phyloP scores from a whole-genome alignment of 37 sponge, comb jelly and placozoan species.

The Aplysina aerophoba region DNA sequence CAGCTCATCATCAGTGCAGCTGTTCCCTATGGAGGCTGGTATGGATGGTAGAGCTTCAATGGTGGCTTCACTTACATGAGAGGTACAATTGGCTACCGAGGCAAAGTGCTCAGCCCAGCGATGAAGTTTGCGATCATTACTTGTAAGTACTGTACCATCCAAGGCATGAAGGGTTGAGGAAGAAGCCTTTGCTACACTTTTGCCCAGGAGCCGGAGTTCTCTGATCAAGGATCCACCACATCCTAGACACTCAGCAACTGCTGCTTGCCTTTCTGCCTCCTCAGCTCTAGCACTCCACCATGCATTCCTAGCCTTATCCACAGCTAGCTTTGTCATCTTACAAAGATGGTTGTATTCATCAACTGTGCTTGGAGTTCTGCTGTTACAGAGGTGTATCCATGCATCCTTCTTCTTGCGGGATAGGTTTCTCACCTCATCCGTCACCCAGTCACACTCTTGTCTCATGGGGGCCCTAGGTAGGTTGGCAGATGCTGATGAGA shows the following conservation, averaged over 20 bases:
- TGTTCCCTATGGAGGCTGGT: background rate
- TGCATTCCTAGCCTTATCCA: constrained; percentile 6
- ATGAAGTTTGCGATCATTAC: background rate
- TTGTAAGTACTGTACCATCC: constrained; percentile 12
- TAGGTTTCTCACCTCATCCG: constrained; percentile 32
- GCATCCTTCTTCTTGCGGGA: constrained; percentile 30
- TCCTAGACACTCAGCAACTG: background rate
- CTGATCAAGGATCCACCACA: constrained; percentile 10
- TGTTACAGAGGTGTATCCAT: constrained; percentile 30
- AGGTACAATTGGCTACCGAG: constrained; percentile 1
- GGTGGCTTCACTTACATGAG: background rate
- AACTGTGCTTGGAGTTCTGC: constrained; percentile 1
- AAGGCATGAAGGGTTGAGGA: constrained; percentile 21
- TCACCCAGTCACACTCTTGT: constrained; percentile 29
- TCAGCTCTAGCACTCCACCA: constrained; percentile 29
- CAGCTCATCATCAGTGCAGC: constrained; percentile 3
- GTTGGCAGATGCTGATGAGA: constrained; percentile 22
- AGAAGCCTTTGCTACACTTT: background rate
- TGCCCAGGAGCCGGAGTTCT: constrained; percentile 8
- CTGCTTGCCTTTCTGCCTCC: constrained; percentile 23
- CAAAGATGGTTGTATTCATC: background rate
- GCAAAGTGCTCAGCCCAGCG: constrained; percentile 29
- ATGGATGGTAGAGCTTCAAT: constrained; percentile 4
- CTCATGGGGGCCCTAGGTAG: constrained; percentile 31
- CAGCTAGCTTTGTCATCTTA: constrained; percentile 24